A percentile compares a stretch with the other conserved stretches of the same genome.
Evolutionary conservation across 2,888 invertebrate genomes (phyloP).

Genomic region (Leucoptera coffeella): DNA sequence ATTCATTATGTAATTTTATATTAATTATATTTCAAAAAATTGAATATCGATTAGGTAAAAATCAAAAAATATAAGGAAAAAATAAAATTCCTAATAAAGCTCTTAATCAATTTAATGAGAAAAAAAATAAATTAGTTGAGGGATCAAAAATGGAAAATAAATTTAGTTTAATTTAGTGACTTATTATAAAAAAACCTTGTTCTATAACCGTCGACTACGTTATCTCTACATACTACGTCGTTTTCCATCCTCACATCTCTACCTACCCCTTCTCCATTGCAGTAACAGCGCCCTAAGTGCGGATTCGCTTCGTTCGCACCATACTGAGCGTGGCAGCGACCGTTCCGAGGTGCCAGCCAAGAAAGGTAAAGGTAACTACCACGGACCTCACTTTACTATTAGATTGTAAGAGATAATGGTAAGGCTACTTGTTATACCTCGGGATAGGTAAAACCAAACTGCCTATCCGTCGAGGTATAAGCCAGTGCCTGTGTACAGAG

Average conservation of each 20-base stretch:
- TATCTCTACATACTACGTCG: too few species aligned
- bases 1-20: constrained; percentile 45
- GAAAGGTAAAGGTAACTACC: constrained; percentile 46
- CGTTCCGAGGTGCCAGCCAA: constrained; percentile 29
- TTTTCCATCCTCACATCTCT: neutral
- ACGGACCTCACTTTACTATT: too few species aligned
- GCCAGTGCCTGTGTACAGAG: too few species aligned
- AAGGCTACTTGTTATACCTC: too few species aligned
- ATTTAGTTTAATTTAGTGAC: constrained; percentile 65
- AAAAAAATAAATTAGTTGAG: constrained; percentile 35
- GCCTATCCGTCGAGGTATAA: too few species aligned
- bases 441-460: too few species aligned
- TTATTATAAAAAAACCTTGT: too few species aligned
- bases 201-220: too few species aligned
- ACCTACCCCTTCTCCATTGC: neutral
- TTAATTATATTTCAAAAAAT: constrained; percentile 42
- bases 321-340: constrained; percentile 24
- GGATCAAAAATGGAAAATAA: constrained; percentile 66
- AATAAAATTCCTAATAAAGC: constrained; percentile 41
- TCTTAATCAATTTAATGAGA: constrained; percentile 57
- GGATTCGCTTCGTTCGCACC: constrained; percentile 27
- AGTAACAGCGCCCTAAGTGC: constrained; percentile 10
- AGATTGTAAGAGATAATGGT: too few species aligned
- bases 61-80: constrained; percentile 46
- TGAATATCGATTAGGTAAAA: constrained; percentile 44